Conservation (phyloP, 1,140 invertebrate species). For the Harpegnathos saltator region DNA sequence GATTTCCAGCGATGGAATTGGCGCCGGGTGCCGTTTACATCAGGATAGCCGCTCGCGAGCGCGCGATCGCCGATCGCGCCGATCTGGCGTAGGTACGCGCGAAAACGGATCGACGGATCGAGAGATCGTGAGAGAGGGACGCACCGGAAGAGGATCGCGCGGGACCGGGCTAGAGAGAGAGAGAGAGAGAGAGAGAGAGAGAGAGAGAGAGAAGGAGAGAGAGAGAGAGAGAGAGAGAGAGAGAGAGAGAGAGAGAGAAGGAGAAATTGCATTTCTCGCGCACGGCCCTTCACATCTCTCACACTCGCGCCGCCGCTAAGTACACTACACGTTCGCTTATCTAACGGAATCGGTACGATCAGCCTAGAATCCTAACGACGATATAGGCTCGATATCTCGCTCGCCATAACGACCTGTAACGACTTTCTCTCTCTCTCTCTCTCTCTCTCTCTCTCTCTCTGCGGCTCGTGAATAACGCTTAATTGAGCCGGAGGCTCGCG, state of each 20-base stretch:
- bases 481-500: conserved; percentile 23
- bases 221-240: no score
- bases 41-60: neutral
- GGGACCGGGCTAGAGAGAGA: neutral
- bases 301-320: conserved; percentile 2
- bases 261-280: conserved; percentile 32
- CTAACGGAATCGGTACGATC: conserved; percentile 24
- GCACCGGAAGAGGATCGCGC: conserved; percentile 29
- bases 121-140: conserved; percentile 44
- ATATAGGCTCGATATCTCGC: neutral
- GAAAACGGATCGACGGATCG: conserved; percentile 29
- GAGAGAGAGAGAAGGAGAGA: no score
- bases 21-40: conserved; percentile 35
- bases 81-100: conserved; percentile 21
- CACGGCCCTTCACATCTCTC: neutral
- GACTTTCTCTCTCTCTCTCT: no score
- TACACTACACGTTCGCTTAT: conserved; percentile 14
- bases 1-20: conserved; percentile 50
- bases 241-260: no score
- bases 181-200: no score
- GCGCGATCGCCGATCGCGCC: conserved; percentile 34
- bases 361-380: conserved; percentile 32
- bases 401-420: neutral
- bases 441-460: no score
- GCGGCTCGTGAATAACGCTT: conserved; percentile 11